Percentiles rank a stretch among this genome's conserved stretches.
These are phyloP conservation scores for Eupithecia inturbata DNA, from an alignment of 2,888 invertebrate genomes.

Conservation along the genomic window DNA sequence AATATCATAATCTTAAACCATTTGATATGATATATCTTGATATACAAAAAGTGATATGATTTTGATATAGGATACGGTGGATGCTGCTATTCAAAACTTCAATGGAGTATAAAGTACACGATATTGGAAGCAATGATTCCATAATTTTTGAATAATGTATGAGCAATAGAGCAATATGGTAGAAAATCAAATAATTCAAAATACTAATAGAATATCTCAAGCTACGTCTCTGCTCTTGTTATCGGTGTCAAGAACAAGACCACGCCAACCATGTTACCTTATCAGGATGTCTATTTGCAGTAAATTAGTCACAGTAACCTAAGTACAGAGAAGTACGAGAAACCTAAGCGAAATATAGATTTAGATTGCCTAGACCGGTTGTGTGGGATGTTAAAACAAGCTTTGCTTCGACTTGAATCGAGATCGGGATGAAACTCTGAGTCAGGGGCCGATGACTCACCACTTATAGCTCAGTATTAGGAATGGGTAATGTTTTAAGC, in stretches of 20 bases:
- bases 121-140: neutral
- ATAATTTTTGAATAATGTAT: constrained; percentile 6
- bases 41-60: neutral
- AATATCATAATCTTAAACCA: constrained; percentile 41
- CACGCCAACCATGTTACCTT: neutral
- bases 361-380: constrained; percentile 56
- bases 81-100: neutral
- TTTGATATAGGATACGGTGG: neutral
- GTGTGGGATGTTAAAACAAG: constrained; percentile 44
- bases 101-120: neutral
- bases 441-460: constrained; percentile 71
- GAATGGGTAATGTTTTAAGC: constrained; percentile 59
- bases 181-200: neutral
- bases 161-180: neutral
- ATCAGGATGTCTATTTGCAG: constrained; percentile 11
- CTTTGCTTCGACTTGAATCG: constrained; percentile 27
- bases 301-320: constrained; percentile 19
- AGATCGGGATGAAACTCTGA: constrained; percentile 66
- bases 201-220: neutral
- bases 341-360: constrained; percentile 46
- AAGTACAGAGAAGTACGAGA: constrained; percentile 15
- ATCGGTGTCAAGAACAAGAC: constrained; percentile 17
- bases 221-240: neutral
- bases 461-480: constrained; percentile 59
- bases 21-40: constrained; percentile 16